Conservation (phyloP, 2,888 invertebrate genomes). For the Caenorhabditis sp. region DNA sequence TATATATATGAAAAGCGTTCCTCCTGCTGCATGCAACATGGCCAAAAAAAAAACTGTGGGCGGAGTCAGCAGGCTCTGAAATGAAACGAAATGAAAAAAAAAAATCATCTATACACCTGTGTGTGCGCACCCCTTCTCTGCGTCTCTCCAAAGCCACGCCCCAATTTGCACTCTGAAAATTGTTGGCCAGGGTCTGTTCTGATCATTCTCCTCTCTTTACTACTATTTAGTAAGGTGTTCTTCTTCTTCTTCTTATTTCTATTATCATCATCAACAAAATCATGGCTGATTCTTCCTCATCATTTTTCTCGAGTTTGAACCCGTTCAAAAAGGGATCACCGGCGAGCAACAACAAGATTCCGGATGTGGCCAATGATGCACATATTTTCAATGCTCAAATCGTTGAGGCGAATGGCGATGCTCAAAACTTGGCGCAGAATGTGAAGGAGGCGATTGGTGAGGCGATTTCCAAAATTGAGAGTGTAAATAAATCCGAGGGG, state of each 20-base stretch:
- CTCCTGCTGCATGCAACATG: too few relatives aligned
- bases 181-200: background rate
- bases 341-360: background rate
- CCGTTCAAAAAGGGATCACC: background rate
- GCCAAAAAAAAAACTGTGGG: background rate
- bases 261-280: background rate
- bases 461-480: background rate
- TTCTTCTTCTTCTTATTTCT: background rate
- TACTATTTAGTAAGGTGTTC: background rate
- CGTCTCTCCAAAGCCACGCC: background rate
- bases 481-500: background rate
- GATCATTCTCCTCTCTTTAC: background rate
- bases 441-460: background rate
- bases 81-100: too few relatives aligned
- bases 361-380: background rate
- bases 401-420: background rate
- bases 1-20: too few relatives aligned
- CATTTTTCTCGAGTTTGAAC: background rate
- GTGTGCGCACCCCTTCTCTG: background rate
- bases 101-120: background rate
- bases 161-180: background rate
- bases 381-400: background rate
- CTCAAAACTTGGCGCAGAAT: too few relatives aligned
- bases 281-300: background rate
- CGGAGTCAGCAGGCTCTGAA: background rate